Base-by-base conservation (phyloP, 2,888 invertebrate genomes). In the Meghimatium bilineatum region DNA sequence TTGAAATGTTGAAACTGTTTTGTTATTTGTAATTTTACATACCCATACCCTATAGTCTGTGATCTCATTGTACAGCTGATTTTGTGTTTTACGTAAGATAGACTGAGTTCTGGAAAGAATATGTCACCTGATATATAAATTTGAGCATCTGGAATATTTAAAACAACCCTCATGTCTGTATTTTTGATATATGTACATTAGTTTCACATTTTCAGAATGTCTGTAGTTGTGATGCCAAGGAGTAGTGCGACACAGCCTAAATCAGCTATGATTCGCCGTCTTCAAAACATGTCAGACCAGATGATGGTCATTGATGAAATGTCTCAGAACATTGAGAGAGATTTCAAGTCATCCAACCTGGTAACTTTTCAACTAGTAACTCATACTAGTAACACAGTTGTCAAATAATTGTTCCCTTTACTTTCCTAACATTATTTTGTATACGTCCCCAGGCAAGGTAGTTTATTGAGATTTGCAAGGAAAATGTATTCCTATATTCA, bases 321-420 rank as follows among this genome's bases (percentile, higher is more conserved):
- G 91, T 89, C 91, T 2, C 85, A 88, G 74, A 92, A 92, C 82
- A 92, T 93, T 75, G 92, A 92, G 86, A 85, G 88, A 29, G 93
- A 92, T 14, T 92, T 91, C 88, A 89, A 91, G 82, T 89, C 87
- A 82, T 91, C 92, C 12, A 88, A 90, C 84, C 84, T 91, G 91
- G 93, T 93, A 86, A 83, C 88, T 52, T 26, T 12, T 44, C 0
- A 72, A 38, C 10, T 14, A 38, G 38, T 67, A 34, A 34, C 17
- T 3, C 1, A 32, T 26, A 32, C 26, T 66, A 66, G 32, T 10
- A 12, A 44, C 12, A 44, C 12, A 8, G 12, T 44, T n/a, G 8
- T 60, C 6, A n/a, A 60, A n/a, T 60, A 60, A n/a, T 26, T n/a
- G 12, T 20, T n/a, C 5, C 23, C 6, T 20, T 6, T 60, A 60